A percentile compares a stretch with the other conserved stretches of the same genome.
Conservation (phyloP, 2,113 vertebrate species). For the Leucopsar rothschildi region DNA sequence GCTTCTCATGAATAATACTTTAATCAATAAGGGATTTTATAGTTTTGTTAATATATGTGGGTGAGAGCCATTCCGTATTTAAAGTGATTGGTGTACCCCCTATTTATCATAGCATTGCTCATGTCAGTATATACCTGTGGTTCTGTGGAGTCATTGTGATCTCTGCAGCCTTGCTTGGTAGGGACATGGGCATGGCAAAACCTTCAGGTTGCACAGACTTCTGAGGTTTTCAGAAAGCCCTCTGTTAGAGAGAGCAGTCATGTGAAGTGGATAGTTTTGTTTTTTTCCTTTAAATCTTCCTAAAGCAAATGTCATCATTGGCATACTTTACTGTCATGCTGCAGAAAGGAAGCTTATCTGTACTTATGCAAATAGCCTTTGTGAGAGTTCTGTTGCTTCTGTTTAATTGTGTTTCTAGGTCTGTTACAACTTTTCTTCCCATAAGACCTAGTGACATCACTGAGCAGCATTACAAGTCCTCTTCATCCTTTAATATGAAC, state of each 20-base stretch:
- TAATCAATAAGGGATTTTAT: background rate
- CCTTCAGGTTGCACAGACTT: background rate
- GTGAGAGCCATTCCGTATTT: background rate
- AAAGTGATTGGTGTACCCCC: background rate
- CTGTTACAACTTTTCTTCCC: background rate
- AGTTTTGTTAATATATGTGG: background rate
- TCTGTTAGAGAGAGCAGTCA: background rate
- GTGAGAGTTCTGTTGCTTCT: background rate
- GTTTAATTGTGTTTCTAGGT: background rate
- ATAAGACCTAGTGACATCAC: background rate
- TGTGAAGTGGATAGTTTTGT: background rate
- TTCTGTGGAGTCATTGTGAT: background rate
- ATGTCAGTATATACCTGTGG: background rate
- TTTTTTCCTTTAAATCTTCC: background rate
- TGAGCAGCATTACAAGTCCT: background rate
- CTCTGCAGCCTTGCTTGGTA: background rate
- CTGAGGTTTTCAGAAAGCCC: background rate
- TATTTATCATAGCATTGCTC: background rate
- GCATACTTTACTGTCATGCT: background rate
- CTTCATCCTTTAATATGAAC: background rate
- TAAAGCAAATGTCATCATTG: background rate
- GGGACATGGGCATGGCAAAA: background rate
- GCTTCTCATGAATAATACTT: background rate
- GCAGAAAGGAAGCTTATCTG: background rate
- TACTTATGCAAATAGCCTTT: background rate